Evolutionary conservation across 2,797 vertebrate species (phyloP).

Genomic region (Darevskia nairensis): DNA sequence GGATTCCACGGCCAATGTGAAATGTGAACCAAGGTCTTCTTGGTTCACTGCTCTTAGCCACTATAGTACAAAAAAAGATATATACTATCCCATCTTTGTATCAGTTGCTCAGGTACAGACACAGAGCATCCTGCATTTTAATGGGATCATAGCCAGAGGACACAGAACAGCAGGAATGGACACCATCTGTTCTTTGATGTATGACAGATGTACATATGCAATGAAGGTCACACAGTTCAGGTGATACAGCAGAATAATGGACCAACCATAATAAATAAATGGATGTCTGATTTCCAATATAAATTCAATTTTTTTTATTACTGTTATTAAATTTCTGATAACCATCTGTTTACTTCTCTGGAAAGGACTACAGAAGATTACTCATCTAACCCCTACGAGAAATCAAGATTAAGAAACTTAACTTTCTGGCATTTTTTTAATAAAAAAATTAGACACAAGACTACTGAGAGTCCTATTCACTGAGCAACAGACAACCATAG

Average conservation of each 20-base stretch:
- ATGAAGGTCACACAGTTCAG: conserved; percentile 35
- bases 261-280: conserved; percentile 17
- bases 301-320: conserved; percentile 2
- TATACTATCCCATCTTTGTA: not conserved
- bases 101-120: not conserved
- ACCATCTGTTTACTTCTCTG: conserved; percentile 19
- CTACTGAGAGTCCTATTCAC: not conserved
- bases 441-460: not conserved
- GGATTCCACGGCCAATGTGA: not conserved
- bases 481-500: not conserved
- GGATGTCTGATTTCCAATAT: conserved; percentile 17
- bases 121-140: not conserved
- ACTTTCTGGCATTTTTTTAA: not conserved
- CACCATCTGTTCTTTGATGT: conserved; percentile 27
- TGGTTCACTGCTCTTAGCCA: not conserved
- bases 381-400: not conserved
- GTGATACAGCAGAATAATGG: conserved; percentile 34
- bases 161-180: not conserved
- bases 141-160: conserved; percentile 33
- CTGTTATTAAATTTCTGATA: conserved; percentile 22
- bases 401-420: conserved; percentile 4
- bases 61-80: not conserved
- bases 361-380: conserved; percentile 10
- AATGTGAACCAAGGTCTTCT: not conserved
- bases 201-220: conserved; percentile 18